Percentiles rank a stretch among this genome's conserved stretches.
Evolutionary conservation across 2,113 vertebrate genomes (phyloP).

Genomic region (Hipposideros armiger): DNA sequence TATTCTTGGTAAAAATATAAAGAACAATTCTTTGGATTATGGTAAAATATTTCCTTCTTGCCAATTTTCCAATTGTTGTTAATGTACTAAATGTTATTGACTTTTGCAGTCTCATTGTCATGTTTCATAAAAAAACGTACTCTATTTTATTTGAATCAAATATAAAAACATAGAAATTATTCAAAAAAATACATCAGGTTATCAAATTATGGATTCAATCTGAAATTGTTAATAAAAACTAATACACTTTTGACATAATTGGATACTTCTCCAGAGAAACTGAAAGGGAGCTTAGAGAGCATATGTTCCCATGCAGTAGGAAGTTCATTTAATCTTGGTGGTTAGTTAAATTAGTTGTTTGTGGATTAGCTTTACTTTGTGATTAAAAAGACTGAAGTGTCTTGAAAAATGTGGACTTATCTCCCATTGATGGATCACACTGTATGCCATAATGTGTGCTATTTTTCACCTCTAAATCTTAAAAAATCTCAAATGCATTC

Average conservation of each 20-base stretch:
- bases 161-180: conserved; percentile 22
- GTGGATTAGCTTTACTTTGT: not conserved
- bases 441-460: not conserved
- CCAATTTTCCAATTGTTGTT: not conserved
- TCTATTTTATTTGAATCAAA: not conserved
- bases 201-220: not conserved
- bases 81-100: not conserved
- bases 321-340: not conserved
- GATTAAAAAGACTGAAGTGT: not conserved
- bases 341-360: not conserved
- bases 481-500: not conserved
- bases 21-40: not conserved
- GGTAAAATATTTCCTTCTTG: not conserved
- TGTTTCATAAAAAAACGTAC: not conserved
- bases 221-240: not conserved
- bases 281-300: not conserved
- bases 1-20: not conserved
- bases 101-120: not conserved
- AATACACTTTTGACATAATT: not conserved
- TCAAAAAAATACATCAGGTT: not conserved
- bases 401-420: not conserved
- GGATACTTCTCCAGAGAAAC: not conserved
- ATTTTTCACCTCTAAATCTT: not conserved
- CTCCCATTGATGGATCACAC: not conserved
- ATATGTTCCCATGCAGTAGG: not conserved